Base-by-base conservation (phyloP, 2,797 vertebrate genomes). In the Sebastolobus alascanus region DNA sequence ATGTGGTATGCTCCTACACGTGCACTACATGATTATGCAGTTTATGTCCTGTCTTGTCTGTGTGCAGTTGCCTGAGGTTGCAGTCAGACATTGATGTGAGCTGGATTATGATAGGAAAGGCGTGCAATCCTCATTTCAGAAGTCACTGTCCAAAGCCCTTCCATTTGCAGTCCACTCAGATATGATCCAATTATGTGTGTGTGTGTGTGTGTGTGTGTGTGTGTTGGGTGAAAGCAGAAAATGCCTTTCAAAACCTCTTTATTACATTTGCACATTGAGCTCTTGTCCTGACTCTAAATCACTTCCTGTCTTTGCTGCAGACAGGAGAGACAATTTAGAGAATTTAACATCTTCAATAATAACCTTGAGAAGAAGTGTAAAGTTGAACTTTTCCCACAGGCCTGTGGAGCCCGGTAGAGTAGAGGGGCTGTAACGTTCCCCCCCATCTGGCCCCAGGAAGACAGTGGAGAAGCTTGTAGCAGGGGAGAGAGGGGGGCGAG, bases 381-480 rank as follows among this genome's bases (percentile, higher is more conserved):
- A 69, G 56, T 83, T 68, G 35, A 76, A 79, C 64, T 84, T 87
- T 89, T 89, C 81, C 73, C 90, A 85, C 79, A 72, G 80, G 70
- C 80, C 68, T 77, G 33, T 31, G 35, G 80, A 64, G 74, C 46
- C 70, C 46, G 31, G 69, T 73, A 66, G 68, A 80, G 56, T 74
- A 14, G 67, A 88, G 68, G 63, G 46, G 72, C 68, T 70, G 72
- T 75, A 68, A 65, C 74, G 50, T 59, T 59, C 71, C 77, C 77
- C 73, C 79, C 75, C 56, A 56, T 87, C 60, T 88, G 88, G 82
- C 85, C 85, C 85, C 82, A 69, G 80, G 87, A 55, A 87, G 88
- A 87, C 84, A 83, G 77, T 79, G 67, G 73, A 89, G 73, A 83
- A 79, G 83, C 85, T 89, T 91, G 79, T 87, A 86, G 84, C 68